A percentile compares a stretch with the other conserved stretches of the same genome.
Evolutionary conservation across 1,140 invertebrate species (phyloP).

Genomic region (Spodoptera frugiperda): DNA sequence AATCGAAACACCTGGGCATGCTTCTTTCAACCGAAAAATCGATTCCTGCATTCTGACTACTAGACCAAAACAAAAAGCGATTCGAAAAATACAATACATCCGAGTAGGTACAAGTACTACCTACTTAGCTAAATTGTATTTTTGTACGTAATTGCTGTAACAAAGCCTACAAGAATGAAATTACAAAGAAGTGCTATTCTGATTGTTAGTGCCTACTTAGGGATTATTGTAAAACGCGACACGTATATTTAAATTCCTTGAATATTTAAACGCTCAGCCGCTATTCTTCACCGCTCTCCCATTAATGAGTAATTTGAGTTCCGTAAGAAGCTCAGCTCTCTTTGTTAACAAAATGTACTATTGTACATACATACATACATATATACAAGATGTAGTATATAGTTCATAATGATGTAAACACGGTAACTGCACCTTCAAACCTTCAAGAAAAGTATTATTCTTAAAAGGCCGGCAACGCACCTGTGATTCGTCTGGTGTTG

Average conservation of each 20-base stretch:
- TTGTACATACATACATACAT: not conserved
- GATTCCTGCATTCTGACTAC: too few relatives aligned
- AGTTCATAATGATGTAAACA: not conserved
- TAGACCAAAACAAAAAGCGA: too few relatives aligned
- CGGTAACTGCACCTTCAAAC: too few relatives aligned
- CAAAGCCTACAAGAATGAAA: not conserved
- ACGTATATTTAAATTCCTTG: slow-evolving; percentile 22
- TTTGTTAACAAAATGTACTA: slow-evolving; percentile 22
- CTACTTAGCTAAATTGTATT: too few relatives aligned
- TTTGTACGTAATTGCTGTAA: not conserved
- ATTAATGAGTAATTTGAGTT: slow-evolving; percentile 44
- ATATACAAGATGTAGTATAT: not conserved
- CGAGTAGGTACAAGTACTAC: too few relatives aligned
- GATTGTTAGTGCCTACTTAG: not conserved
- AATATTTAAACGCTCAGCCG: slow-evolving; percentile 30
- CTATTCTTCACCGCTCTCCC: slow-evolving; percentile 8
- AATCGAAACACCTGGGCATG: too few relatives aligned
- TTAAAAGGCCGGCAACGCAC: too few relatives aligned
- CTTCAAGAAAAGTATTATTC: too few relatives aligned
- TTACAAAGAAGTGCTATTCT: not conserved
- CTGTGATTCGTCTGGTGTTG: too few relatives aligned
- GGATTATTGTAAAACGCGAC: slow-evolving; percentile 20
- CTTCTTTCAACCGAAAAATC: too few relatives aligned
- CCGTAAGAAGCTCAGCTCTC: slow-evolving; percentile 39
- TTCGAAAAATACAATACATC: too few relatives aligned